A percentile compares a stretch with the other conserved stretches of the same genome.
Evolutionary conservation across 37 sponge, comb jelly and placozoan genomes (phyloP).

Genomic region (Dysidea cf. avara): DNA sequence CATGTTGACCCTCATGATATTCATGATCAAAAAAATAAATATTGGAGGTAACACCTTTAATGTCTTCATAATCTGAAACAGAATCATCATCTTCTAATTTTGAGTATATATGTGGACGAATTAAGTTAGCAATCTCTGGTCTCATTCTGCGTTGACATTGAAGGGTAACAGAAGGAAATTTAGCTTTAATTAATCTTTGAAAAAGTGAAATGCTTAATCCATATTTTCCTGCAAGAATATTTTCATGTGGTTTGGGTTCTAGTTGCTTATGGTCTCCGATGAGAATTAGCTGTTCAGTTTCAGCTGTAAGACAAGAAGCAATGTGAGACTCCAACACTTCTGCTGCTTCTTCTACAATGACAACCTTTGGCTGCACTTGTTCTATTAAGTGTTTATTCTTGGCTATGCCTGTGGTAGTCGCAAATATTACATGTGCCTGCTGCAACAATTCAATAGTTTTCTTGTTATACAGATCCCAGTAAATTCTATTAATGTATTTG

Average conservation of each 20-base stretch:
- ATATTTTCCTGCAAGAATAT: constrained; percentile 67
- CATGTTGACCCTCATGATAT: constrained; percentile 30
- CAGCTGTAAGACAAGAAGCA: constrained; percentile 71
- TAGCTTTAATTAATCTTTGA: too few relatives aligned
- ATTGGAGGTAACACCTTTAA: constrained; percentile 62
- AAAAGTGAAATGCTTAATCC: constrained; percentile 83
- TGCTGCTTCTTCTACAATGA: constrained; percentile 94
- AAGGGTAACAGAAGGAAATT: constrained; percentile 73
- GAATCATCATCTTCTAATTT: too few relatives aligned
- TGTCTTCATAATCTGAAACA: constrained; percentile 47
- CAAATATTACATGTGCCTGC: constrained; percentile 67
- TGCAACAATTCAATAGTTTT: constrained; percentile 27
- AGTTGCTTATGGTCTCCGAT: constrained; percentile 98
- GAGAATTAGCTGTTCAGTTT: constrained; percentile 86
- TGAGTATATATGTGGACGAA: too few relatives aligned
- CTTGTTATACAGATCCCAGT: constrained; percentile 32
- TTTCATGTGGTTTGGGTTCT: constrained; percentile 75
- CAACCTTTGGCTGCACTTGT: constrained; percentile 74
- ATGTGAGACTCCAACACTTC: too few relatives aligned
- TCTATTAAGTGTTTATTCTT: constrained; percentile 74
- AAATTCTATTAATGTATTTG: too few relatives aligned
- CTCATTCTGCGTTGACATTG: constrained; percentile 90
- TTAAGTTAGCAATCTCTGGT: too few relatives aligned
- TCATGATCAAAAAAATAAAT: constrained; percentile 67
- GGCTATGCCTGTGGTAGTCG: constrained; percentile 94